These are phyloP conservation scores for Geodia barretti DNA, from an alignment of 37 sponge, comb jelly and placozoan species.

Conservation along the genomic window DNA sequence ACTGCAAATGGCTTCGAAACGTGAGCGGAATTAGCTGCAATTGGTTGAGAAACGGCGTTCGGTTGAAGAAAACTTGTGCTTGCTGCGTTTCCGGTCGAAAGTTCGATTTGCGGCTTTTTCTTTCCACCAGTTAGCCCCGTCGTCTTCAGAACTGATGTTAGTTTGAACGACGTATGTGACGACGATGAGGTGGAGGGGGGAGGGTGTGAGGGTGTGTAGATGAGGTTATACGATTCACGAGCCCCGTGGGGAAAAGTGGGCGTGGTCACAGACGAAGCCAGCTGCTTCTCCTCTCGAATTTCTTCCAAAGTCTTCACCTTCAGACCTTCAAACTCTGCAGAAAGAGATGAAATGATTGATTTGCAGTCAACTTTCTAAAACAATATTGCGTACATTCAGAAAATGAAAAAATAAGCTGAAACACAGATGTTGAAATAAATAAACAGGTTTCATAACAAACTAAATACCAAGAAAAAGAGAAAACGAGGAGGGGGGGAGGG, in stretches of 20 bases:
- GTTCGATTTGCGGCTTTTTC: background rate
- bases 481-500: no score
- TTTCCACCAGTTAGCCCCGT: background rate
- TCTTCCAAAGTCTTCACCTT: constrained; percentile 63
- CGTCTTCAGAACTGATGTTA: background rate
- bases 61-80: background rate
- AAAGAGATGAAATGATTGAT: no score
- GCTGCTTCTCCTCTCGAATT: constrained; percentile 34
- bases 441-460: no score
- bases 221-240: background rate
- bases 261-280: background rate
- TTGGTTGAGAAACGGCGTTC: background rate
- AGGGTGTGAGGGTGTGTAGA: background rate
- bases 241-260: background rate
- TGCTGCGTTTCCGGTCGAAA: background rate
- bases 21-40: no score
- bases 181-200: background rate
- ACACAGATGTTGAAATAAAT: no score
- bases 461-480: no score
- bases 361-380: no score
- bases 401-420: no score
- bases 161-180: background rate
- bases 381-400: no score
- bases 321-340: constrained; percentile 18
- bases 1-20: no score